phyloP scores from a whole-genome alignment of 2,113 vertebrate genomes.

The Emydocephalus ijimae region DNA sequence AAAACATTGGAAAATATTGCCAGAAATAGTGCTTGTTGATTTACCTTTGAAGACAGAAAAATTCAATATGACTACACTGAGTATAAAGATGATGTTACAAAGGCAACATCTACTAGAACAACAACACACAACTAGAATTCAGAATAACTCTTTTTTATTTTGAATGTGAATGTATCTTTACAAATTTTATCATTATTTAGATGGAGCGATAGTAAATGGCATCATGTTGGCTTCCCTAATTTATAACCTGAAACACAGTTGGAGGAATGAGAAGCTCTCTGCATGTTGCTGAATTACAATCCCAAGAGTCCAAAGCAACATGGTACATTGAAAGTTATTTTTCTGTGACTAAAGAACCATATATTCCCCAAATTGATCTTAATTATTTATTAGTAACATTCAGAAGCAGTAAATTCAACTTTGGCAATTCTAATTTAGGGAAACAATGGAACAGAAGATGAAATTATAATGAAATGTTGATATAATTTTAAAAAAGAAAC shows the following conservation, averaged over 20 bases:
- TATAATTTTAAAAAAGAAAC: not conserved
- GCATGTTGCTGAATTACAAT: not conserved
- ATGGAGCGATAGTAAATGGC: slow-evolving; percentile 21
- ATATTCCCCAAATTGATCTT: not conserved
- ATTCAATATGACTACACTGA: not conserved
- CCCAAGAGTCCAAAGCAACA: not conserved
- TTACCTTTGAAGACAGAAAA: not conserved
- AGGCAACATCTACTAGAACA: not conserved
- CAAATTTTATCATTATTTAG: slow-evolving; percentile 37
- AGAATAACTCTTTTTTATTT: slow-evolving; percentile 20
- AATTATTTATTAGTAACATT: not conserved
- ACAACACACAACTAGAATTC: not conserved
- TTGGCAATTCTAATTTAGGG: slow-evolving; percentile 7
- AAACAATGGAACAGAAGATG: not conserved
- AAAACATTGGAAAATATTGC: not conserved
- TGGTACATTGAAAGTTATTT: not conserved
- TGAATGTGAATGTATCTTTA: slow-evolving; percentile 23
- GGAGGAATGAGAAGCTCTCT: not conserved
- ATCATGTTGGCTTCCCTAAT: slow-evolving; percentile 31
- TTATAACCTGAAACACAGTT: slow-evolving; percentile 15
- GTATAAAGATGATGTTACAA: not conserved
- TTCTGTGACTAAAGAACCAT: not conserved
- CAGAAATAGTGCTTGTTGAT: not conserved
- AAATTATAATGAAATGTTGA: not conserved
- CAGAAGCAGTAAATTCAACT: slow-evolving; percentile 34